Percentiles rank a stretch among this genome's conserved stretches.
Conservation (phyloP, 2,797 vertebrate genomes). For the Brachyrhaphis roseni region DNA sequence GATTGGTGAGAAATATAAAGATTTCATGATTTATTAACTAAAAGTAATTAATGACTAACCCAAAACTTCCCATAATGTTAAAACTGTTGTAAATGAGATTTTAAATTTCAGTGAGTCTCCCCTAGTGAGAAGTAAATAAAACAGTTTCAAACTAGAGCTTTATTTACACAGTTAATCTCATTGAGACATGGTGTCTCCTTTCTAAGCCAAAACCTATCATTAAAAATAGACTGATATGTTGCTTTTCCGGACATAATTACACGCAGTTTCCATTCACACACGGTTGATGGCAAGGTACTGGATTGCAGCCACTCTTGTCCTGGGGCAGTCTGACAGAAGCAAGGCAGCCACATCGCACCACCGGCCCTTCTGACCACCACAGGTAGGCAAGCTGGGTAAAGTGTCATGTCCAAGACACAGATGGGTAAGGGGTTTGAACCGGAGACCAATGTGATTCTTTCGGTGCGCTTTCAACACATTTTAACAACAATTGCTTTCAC, state of each 20-base stretch:
- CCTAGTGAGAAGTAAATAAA: background rate
- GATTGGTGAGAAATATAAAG: background rate
- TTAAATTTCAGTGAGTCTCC: background rate
- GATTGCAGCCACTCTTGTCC: too few species aligned
- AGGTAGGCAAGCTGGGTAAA: too few species aligned
- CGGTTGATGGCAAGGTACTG: too few species aligned
- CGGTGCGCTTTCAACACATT: background rate
- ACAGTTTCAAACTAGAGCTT: background rate
- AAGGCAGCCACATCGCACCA: too few species aligned
- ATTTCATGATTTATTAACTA: background rate
- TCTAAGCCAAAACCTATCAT: background rate
- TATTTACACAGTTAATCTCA: background rate
- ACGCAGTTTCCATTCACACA: too few species aligned
- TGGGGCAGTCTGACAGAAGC: too few species aligned
- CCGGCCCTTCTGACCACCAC: too few species aligned
- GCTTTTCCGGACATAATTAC: too few species aligned
- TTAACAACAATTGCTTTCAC: background rate
- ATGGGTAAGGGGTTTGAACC: too few species aligned
- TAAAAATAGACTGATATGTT: background rate
- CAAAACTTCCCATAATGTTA: background rate
- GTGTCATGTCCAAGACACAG: too few species aligned
- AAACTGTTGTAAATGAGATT: background rate
- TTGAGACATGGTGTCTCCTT: background rate
- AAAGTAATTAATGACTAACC: background rate
- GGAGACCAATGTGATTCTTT: background rate